Percentiles rank a stretch among this genome's conserved stretches.
phyloP scores from a whole-genome alignment of 2,113 vertebrate species.

The Sylvia atricapilla region DNA sequence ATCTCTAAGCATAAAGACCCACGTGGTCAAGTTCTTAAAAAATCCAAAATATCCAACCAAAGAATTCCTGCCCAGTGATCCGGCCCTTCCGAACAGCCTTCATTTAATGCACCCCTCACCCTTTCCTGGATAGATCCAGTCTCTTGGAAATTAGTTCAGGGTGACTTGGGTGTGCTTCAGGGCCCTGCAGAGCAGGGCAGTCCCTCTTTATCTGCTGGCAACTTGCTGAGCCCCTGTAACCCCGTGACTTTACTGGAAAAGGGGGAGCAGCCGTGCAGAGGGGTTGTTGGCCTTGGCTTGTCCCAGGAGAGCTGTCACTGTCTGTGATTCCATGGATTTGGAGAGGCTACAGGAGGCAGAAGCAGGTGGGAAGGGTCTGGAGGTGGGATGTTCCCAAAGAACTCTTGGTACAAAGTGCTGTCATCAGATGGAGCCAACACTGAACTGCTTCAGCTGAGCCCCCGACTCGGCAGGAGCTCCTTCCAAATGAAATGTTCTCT shows the following conservation, averaged over 20 bases:
- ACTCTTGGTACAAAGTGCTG: rapidly evolving
- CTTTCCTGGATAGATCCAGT: not conserved
- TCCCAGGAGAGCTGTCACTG: not conserved
- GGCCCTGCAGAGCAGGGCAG: not conserved
- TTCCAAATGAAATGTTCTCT: not conserved
- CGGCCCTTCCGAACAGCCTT: rapidly evolving
- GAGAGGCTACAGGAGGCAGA: not conserved
- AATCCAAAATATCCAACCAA: not conserved
- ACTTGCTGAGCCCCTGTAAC: not conserved
- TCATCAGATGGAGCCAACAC: rapidly evolving
- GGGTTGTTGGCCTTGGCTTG: not conserved
- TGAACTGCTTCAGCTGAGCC: not conserved
- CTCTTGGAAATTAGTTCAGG: not conserved
- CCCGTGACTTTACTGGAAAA: rapidly evolving
- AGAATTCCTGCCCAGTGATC: not conserved
- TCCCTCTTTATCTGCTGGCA: not conserved
- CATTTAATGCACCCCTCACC: not conserved
- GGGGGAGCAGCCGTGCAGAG: not conserved
- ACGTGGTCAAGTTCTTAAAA: not conserved
- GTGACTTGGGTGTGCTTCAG: not conserved
- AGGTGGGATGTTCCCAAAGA: not conserved
- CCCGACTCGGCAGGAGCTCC: not conserved
- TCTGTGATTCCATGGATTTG: not conserved
- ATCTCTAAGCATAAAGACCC: not conserved
- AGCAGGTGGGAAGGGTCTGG: not conserved